phyloP scores from a whole-genome alignment of 1,140 invertebrate genomes.

The Protaetia brevitarsis region DNA sequence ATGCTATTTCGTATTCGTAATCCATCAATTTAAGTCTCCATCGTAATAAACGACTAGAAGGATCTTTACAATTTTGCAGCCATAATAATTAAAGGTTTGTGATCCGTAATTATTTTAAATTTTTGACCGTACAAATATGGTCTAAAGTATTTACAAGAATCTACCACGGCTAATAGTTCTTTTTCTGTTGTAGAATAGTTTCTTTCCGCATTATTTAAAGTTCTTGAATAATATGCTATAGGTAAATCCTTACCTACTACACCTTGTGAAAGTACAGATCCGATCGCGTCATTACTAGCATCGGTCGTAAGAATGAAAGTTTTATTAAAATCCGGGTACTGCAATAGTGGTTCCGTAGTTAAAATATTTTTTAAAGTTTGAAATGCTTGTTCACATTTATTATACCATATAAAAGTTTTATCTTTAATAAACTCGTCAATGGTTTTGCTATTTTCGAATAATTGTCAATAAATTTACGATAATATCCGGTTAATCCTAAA shows the following conservation, averaged over 20 bases:
- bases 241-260: constrained; percentile 25
- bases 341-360: constrained; percentile 32
- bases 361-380: not conserved
- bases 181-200: not conserved
- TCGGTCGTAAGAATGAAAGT: constrained; percentile 45
- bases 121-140: constrained; percentile 42
- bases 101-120: constrained; percentile 41
- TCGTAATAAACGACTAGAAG: not conserved
- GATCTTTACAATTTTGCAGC: not conserved
- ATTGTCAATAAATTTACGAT: constrained; percentile 37
- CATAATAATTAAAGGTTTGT: constrained; percentile 38
- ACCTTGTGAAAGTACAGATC: constrained; percentile 43
- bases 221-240: not conserved
- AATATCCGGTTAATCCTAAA: constrained; percentile 39
- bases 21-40: not conserved
- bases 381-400: constrained; percentile 11
- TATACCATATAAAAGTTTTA: not conserved
- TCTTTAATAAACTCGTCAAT: constrained; percentile 32
- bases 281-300: constrained; percentile 43
- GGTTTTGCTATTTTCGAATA: constrained; percentile 36
- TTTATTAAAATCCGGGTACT: constrained; percentile 42
- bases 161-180: not conserved
- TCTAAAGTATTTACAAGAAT: constrained; percentile 46
- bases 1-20: not conserved
- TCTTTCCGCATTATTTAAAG: not conserved